Percentiles rank a stretch among this genome's conserved stretches.
phyloP scores from a whole-genome alignment of 2,797 vertebrate species.

The Hypotaenidia okinawae region DNA sequence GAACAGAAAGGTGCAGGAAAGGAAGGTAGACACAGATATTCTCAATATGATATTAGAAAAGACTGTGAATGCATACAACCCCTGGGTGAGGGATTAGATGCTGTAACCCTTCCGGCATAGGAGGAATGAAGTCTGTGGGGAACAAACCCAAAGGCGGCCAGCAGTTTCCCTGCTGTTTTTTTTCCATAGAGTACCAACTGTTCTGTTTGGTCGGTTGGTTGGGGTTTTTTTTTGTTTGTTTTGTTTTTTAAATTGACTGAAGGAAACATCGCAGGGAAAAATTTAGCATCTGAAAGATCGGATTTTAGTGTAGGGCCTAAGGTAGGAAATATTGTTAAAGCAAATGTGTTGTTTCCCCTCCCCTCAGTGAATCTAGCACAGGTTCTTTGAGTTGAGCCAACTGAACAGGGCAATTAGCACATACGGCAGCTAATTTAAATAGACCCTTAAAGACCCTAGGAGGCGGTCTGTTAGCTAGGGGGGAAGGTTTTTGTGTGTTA shows the following conservation, averaged over 20 bases:
- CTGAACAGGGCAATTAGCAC: not conserved
- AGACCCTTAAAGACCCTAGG: not conserved
- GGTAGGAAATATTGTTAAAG: not conserved
- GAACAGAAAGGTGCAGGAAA: too few relatives aligned
- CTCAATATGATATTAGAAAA: fast-evolving
- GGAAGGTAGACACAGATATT: not conserved
- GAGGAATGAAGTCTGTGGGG: not conserved
- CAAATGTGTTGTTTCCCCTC: not conserved
- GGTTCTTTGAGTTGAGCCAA: not conserved
- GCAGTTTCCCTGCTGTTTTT: not conserved
- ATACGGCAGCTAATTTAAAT: not conserved
- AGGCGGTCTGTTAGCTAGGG: fast-evolving
- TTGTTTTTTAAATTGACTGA: not conserved
- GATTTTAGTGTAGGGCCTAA: not conserved
- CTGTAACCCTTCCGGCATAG: not conserved
- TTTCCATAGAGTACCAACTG: not conserved
- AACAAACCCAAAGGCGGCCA: not conserved
- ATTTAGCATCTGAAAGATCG: not conserved
- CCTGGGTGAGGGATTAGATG: not conserved
- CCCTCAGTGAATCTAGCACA: not conserved
- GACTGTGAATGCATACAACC: not conserved
- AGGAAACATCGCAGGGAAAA: not conserved
- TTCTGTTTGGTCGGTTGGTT: too few relatives aligned
- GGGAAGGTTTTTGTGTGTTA: fast-evolving
- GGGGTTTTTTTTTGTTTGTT: not conserved